Evolutionary conservation across 2,113 vertebrate genomes (phyloP), one percentile per base, ranked within the genome.

Genomic region (Podiceps cristatus): DNA sequence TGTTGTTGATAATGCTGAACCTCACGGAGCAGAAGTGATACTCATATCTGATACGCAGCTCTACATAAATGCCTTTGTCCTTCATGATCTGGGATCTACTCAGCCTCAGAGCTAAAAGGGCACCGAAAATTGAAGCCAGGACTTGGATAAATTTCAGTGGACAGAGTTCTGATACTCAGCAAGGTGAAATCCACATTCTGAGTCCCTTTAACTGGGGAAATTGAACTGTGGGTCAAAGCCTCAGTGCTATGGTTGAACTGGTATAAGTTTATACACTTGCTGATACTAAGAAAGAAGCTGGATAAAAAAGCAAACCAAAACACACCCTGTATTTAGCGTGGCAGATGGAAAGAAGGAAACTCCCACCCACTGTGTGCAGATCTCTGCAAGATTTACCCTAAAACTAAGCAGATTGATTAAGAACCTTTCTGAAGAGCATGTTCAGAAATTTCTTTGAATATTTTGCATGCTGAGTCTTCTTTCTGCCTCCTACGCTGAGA

Each of bases 341-440:
- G 86, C 95, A 97, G 96, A 86, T 94, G 88, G 96, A 77, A 94
- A 92, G 95, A 93, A 95, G 91, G 90, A 88, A 96, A 93, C 83
- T 96, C 82, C 78, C 64, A 94, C 86, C 75, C 69, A 84, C 86
- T 60, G 52, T n/a, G 73, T 66, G 63, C 94, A 95, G 92, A 79
- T 93, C 83, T 94, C 64, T 91, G 63, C 63, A 86, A 82, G 78
- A 77, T 90, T 93, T 94, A 91, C 63, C 72, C 90, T 93, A 76
- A 94, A 96, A 90, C 79, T 72, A 85, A 88, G 29, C 49, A 87
- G 83, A 69, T 59, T 93, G 81, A 40, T 86, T 88, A 87, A 90
- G 85, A 82, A 69, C 62, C 74, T 96, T 96, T 92, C 59, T 88
- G 73, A 93, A 87, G 62, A 74, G 37, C 3, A 0, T 87, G 77